Percentiles rank a stretch among this genome's conserved stretches.
Conservation (phyloP, 2,888 invertebrate species). For the Aphrophora alni region DNA sequence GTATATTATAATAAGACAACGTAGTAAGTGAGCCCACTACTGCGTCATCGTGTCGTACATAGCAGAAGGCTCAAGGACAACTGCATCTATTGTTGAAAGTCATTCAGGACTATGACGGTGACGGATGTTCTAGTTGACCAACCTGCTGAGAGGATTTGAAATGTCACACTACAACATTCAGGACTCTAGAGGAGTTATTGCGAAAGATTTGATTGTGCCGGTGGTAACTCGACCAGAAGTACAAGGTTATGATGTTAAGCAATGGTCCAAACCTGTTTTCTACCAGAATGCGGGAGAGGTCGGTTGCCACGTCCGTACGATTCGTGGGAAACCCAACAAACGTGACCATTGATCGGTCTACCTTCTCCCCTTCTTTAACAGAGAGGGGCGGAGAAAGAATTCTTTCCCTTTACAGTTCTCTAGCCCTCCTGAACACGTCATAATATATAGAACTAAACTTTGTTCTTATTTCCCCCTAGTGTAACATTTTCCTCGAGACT, state of each 20-base stretch:
- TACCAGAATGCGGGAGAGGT: no score
- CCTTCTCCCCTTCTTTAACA: background rate
- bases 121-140: no score
- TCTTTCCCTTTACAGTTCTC: no score
- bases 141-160: background rate
- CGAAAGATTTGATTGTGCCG: conserved; percentile 2
- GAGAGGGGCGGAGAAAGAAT: background rate
- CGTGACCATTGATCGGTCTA: background rate
- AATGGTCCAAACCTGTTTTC: background rate
- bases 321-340: background rate
- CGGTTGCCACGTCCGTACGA: no score
- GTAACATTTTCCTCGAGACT: background rate
- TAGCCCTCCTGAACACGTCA: background rate
- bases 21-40: background rate
- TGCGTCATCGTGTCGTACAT: background rate
- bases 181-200: background rate
- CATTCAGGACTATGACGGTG: background rate
- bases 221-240: no score
- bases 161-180: no score
- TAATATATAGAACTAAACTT: no score
- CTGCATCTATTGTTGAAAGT: background rate
- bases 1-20: no score
- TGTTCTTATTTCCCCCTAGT: background rate
- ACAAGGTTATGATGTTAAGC: no score
- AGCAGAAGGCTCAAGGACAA: background rate